Evolutionary conservation across 2,888 invertebrate genomes (phyloP).

Genomic region (Ashinkailepas kermadecensis): DNA sequence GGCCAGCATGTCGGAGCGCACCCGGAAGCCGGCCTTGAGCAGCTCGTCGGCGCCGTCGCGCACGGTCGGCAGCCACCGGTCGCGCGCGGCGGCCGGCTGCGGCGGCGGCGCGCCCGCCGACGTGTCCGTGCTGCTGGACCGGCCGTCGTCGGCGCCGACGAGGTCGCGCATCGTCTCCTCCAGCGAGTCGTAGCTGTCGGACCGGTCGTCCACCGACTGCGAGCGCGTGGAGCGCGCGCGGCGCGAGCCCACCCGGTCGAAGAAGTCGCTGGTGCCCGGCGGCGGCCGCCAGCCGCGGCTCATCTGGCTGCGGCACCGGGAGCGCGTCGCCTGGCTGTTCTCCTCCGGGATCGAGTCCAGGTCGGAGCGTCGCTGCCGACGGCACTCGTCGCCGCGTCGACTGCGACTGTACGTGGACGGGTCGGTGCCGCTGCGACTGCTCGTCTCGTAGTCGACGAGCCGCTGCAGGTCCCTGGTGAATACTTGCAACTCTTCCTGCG

Average conservation of each 20-base stretch:
- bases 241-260: neutral
- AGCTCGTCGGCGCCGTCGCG: conserved; percentile 11
- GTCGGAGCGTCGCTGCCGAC: neutral
- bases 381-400: neutral
- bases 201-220: neutral
- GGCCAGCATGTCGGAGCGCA: conserved; percentile 5
- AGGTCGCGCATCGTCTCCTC: conserved; percentile 17
- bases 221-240: neutral
- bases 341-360: conserved; percentile 15
- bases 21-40: conserved; percentile 14
- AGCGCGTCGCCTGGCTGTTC: neutral
- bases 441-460: conserved; percentile 8
- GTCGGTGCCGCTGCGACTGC: conserved; percentile 15
- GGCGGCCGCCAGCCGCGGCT: neutral
- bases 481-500: neutral
- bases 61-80: conserved; percentile 2
- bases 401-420: neutral
- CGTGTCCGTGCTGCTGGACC: neutral
- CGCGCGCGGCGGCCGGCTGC: neutral
- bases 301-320: conserved; percentile 3
- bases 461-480: conserved; percentile 11
- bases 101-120: neutral
- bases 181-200: neutral
- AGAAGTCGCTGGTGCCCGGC: neutral
- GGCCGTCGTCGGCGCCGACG: neutral